phyloP scores from a whole-genome alignment of 2,888 invertebrate genomes.

The Macropis europaea region DNA sequence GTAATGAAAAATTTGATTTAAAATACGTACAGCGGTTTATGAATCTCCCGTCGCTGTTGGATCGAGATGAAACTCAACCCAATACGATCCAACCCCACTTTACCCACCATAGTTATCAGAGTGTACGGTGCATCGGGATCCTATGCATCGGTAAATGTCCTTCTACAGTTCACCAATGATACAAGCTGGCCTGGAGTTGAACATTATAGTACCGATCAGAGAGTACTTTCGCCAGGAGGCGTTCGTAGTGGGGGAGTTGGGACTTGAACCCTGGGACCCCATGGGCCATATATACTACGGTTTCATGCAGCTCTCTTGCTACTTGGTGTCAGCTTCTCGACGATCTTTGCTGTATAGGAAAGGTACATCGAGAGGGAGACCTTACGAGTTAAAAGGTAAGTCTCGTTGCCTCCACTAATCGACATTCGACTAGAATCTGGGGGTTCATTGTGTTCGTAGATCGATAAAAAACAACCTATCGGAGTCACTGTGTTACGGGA shows the following conservation, averaged over 20 bases:
- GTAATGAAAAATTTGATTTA: no score
- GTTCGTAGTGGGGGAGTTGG: conserved; percentile 71
- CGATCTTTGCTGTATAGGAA: conserved; percentile 57
- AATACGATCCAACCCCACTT: no score
- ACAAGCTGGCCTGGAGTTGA: conserved; percentile 59
- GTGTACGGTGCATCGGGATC: conserved; percentile 18
- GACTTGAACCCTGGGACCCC: conserved; percentile 75
- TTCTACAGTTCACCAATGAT: conserved; percentile 53
- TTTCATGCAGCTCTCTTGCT: conserved; percentile 71
- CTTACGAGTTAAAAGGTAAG: conserved; percentile 53
- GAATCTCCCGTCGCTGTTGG: no score
- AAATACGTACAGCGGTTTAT: no score
- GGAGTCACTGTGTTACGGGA: neutral
- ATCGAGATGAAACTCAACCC: no score
- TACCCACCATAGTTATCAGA: no score
- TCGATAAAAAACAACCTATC: neutral
- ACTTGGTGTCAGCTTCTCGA: conserved; percentile 73
- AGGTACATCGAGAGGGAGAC: conserved; percentile 12
- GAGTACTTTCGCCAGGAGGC: conserved; percentile 75
- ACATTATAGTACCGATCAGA: conserved; percentile 65
- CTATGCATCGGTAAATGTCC: conserved; percentile 40
- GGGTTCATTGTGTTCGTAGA: neutral
- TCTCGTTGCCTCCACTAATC: neutral
- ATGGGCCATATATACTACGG: conserved; percentile 73
- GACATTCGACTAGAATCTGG: neutral